Conservation (phyloP, 2,888 invertebrate genomes). For the Biston betularia region DNA sequence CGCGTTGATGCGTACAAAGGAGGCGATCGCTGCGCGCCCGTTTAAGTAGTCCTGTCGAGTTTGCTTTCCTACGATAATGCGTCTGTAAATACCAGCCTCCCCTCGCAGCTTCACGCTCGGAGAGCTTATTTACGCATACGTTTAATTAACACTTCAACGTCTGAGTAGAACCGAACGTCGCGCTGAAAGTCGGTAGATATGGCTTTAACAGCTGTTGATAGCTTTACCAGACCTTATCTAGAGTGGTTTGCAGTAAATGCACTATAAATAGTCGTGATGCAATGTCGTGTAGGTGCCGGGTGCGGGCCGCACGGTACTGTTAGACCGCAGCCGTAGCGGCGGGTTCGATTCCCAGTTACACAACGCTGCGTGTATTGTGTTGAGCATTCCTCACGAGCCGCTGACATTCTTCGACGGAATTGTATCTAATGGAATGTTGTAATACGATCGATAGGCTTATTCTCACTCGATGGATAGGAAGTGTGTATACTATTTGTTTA, state of each 20-base stretch:
- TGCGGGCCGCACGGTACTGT: conserved; percentile 52
- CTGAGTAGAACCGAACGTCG: conserved; percentile 54
- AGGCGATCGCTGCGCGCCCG: conserved; percentile 44
- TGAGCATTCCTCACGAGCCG: conserved; percentile 55
- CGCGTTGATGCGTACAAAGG: conserved; percentile 45
- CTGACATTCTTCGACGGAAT: conserved; percentile 48
- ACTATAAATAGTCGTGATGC: conserved; percentile 55
- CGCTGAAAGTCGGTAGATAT: conserved; percentile 48
- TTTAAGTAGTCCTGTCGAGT: conserved; percentile 65
- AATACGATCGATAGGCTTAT: conserved; percentile 44
- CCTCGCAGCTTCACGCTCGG: conserved; percentile 50
- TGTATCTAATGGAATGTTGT: conserved; percentile 50
- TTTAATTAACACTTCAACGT: conserved; percentile 71
- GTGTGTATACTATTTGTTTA: conserved; percentile 10
- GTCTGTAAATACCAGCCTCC: conserved; percentile 71
- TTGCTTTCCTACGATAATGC: conserved; percentile 76
- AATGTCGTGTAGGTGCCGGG: conserved; percentile 38
- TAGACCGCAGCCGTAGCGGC: conserved; percentile 63
- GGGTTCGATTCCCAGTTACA: conserved; percentile 65
- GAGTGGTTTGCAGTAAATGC: conserved; percentile 52
- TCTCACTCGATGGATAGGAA: conserved; percentile 33
- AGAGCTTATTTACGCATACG: conserved; percentile 67
- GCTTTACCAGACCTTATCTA: conserved; percentile 56
- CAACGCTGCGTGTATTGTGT: conserved; percentile 53
- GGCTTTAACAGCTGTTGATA: conserved; percentile 54